phyloP scores from a whole-genome alignment of 2,888 invertebrate genomes.

The Eubasilissa splendida region DNA sequence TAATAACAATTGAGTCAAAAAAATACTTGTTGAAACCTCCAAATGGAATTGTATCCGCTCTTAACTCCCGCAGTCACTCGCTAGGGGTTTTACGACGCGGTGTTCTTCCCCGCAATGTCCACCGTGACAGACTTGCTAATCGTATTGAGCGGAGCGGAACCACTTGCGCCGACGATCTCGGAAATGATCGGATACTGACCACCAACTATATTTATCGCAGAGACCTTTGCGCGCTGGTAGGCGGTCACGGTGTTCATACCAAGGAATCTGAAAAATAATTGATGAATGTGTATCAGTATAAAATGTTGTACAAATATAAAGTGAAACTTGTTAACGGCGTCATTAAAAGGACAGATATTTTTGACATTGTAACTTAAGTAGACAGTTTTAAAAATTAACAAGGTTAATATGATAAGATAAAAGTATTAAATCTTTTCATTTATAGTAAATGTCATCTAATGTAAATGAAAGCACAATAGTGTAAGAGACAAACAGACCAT shows the following conservation, averaged over 20 bases:
- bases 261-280: slow-evolving; percentile 77
- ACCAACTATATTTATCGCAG: slow-evolving; percentile 83
- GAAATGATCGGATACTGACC: slow-evolving; percentile 62
- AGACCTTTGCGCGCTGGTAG: slow-evolving; percentile 93
- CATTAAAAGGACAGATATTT: neutral
- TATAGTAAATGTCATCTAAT: too few species aligned
- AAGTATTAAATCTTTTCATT: too few species aligned
- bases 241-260: slow-evolving; percentile 91
- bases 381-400: neutral
- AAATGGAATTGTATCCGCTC: too few species aligned
- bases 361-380: neutral
- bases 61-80: too few species aligned
- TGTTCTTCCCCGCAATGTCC: slow-evolving; percentile 63
- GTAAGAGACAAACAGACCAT: too few species aligned
- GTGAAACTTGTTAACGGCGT: neutral
- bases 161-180: slow-evolving; percentile 69
- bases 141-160: slow-evolving; percentile 68
- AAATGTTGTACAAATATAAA: neutral
- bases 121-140: slow-evolving; percentile 72
- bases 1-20: too few species aligned
- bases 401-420: too few species aligned
- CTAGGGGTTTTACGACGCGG: slow-evolving; percentile 1
- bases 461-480: too few species aligned
- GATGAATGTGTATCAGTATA: neutral
- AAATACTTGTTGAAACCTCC: too few species aligned